A percentile compares a stretch with the other conserved stretches of the same genome.
These are phyloP conservation scores for Calypte anna DNA, from an alignment of 2,113 vertebrate species.

Conservation along the genomic window DNA sequence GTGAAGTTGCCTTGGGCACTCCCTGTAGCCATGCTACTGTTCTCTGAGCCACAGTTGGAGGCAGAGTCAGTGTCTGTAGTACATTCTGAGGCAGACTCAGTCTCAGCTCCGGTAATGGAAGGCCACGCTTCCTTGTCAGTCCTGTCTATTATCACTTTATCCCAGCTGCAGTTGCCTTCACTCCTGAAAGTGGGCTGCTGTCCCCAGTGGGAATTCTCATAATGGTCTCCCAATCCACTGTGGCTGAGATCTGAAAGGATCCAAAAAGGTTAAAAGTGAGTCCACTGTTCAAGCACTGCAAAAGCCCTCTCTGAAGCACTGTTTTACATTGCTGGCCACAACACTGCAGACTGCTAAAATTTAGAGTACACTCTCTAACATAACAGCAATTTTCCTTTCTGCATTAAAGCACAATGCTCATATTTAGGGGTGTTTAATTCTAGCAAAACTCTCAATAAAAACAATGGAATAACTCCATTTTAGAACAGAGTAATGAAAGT, in stretches of 20 bases:
- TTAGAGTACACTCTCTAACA: not conserved
- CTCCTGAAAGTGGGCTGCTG: conserved; percentile 85
- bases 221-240: conserved; percentile 87
- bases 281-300: not conserved
- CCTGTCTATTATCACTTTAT: conserved; percentile 90
- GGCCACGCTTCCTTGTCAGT: conserved; percentile 91
- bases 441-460: conserved; percentile 6
- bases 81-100: conserved; percentile 91
- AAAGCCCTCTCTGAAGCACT: not conserved
- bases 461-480: not conserved
- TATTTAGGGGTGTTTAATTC: not conserved
- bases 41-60: conserved; percentile 85
- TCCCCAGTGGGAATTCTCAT: conserved; percentile 93
- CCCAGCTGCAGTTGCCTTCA: conserved; percentile 86
- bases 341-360: not conserved
- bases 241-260: conserved; percentile 85
- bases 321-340: not conserved
- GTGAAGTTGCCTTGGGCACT: conserved; percentile 92
- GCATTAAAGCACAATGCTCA: not conserved
- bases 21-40: conserved; percentile 95
- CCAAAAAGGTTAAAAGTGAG: conserved; percentile 61
- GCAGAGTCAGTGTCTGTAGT: conserved; percentile 85
- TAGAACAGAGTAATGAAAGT: not conserved
- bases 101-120: conserved; percentile 85
- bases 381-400: not conserved